Evolutionary conservation across 1,140 invertebrate species (phyloP).

Genomic region (Bombus vancouverensis): DNA sequence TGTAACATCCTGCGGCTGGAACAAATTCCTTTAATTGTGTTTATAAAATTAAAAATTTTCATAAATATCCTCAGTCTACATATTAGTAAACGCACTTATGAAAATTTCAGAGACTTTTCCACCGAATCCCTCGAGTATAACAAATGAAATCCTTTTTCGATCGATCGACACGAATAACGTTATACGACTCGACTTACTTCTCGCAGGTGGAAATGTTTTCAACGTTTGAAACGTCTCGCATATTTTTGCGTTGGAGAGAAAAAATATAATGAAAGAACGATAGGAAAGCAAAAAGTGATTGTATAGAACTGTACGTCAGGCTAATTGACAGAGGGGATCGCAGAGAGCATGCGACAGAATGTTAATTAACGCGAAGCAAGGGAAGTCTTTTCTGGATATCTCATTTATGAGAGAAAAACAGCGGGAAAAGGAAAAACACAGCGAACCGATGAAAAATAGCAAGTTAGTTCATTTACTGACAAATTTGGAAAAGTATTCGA

Average conservation of each 20-base stretch:
- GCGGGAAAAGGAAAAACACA: background rate
- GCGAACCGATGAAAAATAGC: background rate
- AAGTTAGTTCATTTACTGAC: background rate
- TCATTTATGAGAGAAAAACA: background rate
- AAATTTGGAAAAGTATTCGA: background rate
- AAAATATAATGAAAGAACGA: background rate
- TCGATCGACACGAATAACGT: background rate
- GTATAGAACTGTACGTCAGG: background rate
- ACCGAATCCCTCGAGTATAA: too few relatives aligned
- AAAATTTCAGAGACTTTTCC: too few relatives aligned
- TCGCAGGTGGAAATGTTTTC: background rate
- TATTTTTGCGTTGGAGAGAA: background rate
- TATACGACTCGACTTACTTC: background rate
- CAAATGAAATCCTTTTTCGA: background rate
- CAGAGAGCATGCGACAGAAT: conserved; percentile 1
- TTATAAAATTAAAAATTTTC: too few relatives aligned
- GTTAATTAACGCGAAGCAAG: conserved; percentile 5
- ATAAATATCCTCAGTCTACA: too few relatives aligned
- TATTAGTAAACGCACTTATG: too few relatives aligned
- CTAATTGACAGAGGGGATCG: conserved; percentile 9
- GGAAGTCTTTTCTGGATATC: background rate
- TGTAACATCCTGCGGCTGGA: too few relatives aligned
- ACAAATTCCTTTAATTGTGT: too few relatives aligned
- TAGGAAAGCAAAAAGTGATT: background rate
- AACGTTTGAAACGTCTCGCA: background rate